A percentile compares a stretch with the other conserved stretches of the same genome.
Evolutionary conservation across 2,113 vertebrate species (phyloP).

Genomic region (Pogona vitticeps): DNA sequence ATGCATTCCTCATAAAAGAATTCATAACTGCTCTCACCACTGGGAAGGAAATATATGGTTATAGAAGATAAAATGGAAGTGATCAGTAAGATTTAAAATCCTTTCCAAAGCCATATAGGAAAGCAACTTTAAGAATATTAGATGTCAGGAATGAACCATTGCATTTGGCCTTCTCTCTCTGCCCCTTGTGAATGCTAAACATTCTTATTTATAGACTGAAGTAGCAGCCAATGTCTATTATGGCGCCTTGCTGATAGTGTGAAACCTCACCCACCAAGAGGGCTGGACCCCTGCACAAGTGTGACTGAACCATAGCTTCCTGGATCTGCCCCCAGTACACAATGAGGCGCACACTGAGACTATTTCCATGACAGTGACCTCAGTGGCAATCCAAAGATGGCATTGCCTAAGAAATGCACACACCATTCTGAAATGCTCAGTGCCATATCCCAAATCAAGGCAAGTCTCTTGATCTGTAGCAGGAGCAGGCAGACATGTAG

Average conservation of each 20-base stretch:
- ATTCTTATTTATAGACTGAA: background rate
- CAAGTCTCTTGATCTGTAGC: no score
- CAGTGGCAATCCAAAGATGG: no score
- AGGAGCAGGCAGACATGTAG: no score
- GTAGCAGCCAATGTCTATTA: background rate
- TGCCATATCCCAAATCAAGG: no score
- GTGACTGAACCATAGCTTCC: background rate
- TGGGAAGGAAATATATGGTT: constrained; percentile 42
- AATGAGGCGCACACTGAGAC: no score
- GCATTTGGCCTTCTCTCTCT: constrained; percentile 16
- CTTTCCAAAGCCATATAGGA: constrained; percentile 37
- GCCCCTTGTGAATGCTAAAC: constrained; percentile 6
- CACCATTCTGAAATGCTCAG: no score
- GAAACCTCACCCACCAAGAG: background rate
- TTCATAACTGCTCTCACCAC: constrained; percentile 34
- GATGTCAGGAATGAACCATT: constrained; percentile 32
- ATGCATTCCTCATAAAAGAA: constrained; percentile 38
- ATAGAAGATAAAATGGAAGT: constrained; percentile 46
- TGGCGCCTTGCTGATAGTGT: fast-evolving
- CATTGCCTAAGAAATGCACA: no score
- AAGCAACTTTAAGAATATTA: constrained; percentile 32
- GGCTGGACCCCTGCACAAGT: background rate
- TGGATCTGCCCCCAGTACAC: background rate
- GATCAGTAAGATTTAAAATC: constrained; percentile 39
- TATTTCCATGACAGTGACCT: no score